Evolutionary conservation across 2,113 vertebrate species (phyloP).

Genomic region (Lepidothrix coronata): DNA sequence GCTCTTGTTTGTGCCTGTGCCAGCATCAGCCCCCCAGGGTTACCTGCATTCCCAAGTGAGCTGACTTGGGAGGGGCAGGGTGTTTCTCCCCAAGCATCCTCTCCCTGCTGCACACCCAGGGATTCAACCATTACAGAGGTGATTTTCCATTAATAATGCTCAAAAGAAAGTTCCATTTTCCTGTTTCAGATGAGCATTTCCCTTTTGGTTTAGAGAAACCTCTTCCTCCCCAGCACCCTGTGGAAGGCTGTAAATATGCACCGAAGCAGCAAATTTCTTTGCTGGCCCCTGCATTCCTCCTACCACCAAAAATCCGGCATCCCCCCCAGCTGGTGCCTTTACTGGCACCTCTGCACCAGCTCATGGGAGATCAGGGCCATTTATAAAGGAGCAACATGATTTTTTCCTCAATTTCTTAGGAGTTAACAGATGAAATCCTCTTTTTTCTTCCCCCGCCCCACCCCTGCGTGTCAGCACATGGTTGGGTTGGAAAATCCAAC

Average conservation of each 20-base stretch:
- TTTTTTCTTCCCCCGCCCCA: not conserved
- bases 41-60: not conserved
- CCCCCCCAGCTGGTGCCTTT: not conserved
- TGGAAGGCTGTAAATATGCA: conserved; percentile 70
- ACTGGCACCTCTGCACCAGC: not conserved
- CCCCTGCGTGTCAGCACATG: not conserved
- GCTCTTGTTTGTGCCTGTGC: not conserved
- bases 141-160: conserved; percentile 29
- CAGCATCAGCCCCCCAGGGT: not conserved
- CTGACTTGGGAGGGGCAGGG: accelerated
- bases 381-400: accelerated
- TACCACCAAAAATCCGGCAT: not conserved
- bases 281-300: not conserved
- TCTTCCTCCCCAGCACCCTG: conserved; percentile 73
- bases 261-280: not conserved
- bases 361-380: not conserved
- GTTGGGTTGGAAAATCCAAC: conserved; percentile 28
- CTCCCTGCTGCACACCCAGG: not conserved
- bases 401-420: not conserved
- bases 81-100: not conserved
- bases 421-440: conserved; percentile 1
- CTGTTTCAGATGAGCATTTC: conserved; percentile 84
- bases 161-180: conserved; percentile 76
- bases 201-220: conserved; percentile 76
- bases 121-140: not conserved